Percentiles rank a stretch among this genome's conserved stretches.
phyloP scores from a whole-genome alignment of 2,888 invertebrate genomes.

The Chironomus tentans region DNA sequence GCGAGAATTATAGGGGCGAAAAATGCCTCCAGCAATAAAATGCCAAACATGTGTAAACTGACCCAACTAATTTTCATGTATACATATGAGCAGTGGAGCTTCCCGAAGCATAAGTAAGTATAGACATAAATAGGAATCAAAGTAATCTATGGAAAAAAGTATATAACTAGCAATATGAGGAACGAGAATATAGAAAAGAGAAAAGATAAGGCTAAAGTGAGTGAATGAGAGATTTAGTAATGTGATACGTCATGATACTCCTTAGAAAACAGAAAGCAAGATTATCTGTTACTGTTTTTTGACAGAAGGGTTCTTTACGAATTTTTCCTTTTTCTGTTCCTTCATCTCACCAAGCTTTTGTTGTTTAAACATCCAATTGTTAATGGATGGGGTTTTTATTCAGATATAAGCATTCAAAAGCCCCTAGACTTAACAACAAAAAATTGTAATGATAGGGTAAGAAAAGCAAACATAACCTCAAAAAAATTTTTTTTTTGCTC shows the following conservation, averaged over 20 bases:
- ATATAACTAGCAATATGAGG: not conserved
- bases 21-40: not conserved
- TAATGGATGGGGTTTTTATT: not conserved
- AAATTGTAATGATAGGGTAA: too few relatives aligned
- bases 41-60: slow-evolving; percentile 15
- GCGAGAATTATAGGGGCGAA: not conserved
- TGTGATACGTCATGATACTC: slow-evolving; percentile 12
- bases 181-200: not conserved
- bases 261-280: not conserved
- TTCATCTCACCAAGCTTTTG: not conserved
- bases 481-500: too few relatives aligned
- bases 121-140: too few relatives aligned
- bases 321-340: not conserved
- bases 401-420: not conserved
- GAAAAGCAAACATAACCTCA: too few relatives aligned
- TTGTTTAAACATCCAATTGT: not conserved
- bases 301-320: slow-evolving; percentile 15
- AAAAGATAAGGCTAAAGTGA: not conserved
- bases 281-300: slow-evolving; percentile 17
- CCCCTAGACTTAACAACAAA: not conserved
- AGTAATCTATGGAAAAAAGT: not conserved
- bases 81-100: too few relatives aligned
- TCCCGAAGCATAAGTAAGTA: too few relatives aligned
- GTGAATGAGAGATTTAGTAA: not conserved
- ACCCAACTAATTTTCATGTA: slow-evolving; percentile 19